Evolutionary conservation across 30 jellyfish, hydroid and myxozoan species (phyloP), one percentile per base, ranked within the genome.

Genomic region (Morbakka virulenta): DNA sequence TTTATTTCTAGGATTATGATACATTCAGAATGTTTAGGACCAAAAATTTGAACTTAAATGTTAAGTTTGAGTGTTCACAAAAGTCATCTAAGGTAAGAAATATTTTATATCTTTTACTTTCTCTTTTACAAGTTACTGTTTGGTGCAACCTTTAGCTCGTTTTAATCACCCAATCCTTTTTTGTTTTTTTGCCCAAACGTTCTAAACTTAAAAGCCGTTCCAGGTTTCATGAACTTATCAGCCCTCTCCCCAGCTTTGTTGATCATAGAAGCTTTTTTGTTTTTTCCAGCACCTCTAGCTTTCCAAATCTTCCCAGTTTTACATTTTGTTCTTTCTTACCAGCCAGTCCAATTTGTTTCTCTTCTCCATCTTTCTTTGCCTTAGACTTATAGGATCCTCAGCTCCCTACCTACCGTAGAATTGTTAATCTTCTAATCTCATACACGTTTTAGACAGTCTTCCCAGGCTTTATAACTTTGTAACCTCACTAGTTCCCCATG

Each of bases 21-120:
- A 76, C 98, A 27, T 92, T 62, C 85, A 52, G 74, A 64, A 20
- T 65, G 52, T 80, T 92, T 48, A 82, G 98, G 14, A 85, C 98
- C 20, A 36, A 74, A 14, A 86, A 92, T 64, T 62, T 92, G 74
- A 86, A 92, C 47, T 28, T 92, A 94, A 62, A 79, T 51, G 83
- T 89, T 24, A 21, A 67, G 1, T 35, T 89, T 70, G 94, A 89
- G 47, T 77, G 86, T 23, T 89, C 96, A 9, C 67, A 80, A 41
- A 74, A 78, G 26, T 27, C 67, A 35, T 17, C 89, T 0, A 79
- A 83, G 95, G 97, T 89, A 34, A 27, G 70, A 35, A 12, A 72
- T 57, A 20, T 52, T 52, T 28, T 52, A 20, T 2, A 2, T 50
- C 28, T 64, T 64, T 64, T 64, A 4, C 4, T 24, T 4, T 12